phyloP scores from a whole-genome alignment of 2,113 vertebrate species.

The Varanus komodoensis region DNA sequence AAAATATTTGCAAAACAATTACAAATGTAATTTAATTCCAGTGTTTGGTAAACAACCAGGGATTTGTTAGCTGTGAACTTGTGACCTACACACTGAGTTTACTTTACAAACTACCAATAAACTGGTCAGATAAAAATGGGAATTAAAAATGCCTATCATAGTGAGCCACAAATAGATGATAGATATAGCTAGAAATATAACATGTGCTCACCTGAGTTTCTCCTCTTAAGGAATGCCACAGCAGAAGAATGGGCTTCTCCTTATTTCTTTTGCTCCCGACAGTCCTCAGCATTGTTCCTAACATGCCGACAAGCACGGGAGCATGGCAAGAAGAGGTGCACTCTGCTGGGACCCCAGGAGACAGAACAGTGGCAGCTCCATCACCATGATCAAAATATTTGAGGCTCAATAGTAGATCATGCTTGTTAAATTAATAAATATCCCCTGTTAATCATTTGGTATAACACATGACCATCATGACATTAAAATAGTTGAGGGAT shows the following conservation, averaged over 20 bases:
- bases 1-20: slow-evolving; percentile 84
- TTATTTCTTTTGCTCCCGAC: neutral
- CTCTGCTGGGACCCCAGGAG: no score
- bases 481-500: no score
- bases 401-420: no score
- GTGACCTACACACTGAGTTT: slow-evolving; percentile 76
- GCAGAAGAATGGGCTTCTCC: slow-evolving; percentile 36
- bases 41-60: slow-evolving; percentile 80
- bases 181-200: slow-evolving; percentile 10
- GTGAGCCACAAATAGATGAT: slow-evolving; percentile 35
- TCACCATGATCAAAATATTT: no score
- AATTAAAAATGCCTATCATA: slow-evolving; percentile 63
- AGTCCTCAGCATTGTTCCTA: neutral
- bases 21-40: slow-evolving; percentile 82
- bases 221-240: neutral
- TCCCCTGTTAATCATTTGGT: no score
- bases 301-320: no score
- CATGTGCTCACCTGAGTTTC: neutral
- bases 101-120: slow-evolving; percentile 76
- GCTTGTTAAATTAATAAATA: no score
- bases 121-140: slow-evolving; percentile 74
- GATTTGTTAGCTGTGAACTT: slow-evolving; percentile 81
- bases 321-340: no score
- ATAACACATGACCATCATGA: no score
- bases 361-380: no score